Base-by-base conservation (phyloP, 2,888 invertebrate species). In the Lepetodrilus schrolli region DNA sequence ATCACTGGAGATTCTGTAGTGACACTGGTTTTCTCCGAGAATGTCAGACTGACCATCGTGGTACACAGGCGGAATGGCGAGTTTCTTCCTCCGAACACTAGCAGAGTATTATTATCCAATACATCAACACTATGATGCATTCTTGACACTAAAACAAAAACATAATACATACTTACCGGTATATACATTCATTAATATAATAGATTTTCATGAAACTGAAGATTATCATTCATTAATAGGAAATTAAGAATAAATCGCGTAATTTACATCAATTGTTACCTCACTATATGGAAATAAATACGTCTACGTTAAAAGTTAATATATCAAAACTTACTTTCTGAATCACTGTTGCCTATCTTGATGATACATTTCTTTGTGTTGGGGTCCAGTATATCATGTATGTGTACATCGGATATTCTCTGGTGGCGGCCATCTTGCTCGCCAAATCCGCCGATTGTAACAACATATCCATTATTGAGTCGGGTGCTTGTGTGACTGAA, bases 81-180 rank as follows among this genome's bases (percentile, higher is more conserved):
- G 21, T 85, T 85, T 36, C 91, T 83, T 17, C 91, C 91, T 50
- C 90, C 91, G 74, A 89, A 83, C 66, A 90, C 70, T 48, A 90
- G 66, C n/a, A 89, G 50, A 21, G 80, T 75, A 10, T 83, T 83
- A 79, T 85, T 79, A 58, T 78, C 71, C 20, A 86, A 58, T 10
- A 71, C 30, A 26, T 82, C 81, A 1, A 81, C 70, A 1, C 85
- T 80, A 49, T 85, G 83, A 74, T 87, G 85, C 86, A 89, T 85
- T 72, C 87, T 76, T 26, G 83, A 83, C 51, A 82, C 87, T 86
- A 74, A 36, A 84, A 82, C 21, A 73, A 17, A 66, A 70, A 38
- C 36, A 23, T 1, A 13, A n/a, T 10, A 37, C 34, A 13, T n/a
- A n/a, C n/a, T n/a, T n/a, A n/a, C n/a, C n/a, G n/a, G n/a, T n/a